phyloP scores from a whole-genome alignment of 1,140 invertebrate genomes.

The Limonius californicus region DNA sequence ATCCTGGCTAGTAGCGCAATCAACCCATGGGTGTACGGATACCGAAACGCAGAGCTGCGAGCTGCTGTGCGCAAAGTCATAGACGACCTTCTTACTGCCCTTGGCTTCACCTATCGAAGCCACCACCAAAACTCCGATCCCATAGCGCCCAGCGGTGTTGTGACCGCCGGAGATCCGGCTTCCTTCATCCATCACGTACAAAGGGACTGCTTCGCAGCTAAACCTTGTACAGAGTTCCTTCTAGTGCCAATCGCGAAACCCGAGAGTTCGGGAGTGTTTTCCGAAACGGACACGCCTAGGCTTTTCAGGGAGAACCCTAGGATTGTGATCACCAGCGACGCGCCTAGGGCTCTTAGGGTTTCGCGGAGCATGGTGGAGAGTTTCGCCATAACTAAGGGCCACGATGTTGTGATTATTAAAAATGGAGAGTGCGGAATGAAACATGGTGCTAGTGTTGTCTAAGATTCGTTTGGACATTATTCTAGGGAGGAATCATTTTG shows the following conservation, averaged over 20 bases:
- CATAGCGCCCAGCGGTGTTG: conserved; percentile 38
- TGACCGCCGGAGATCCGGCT: conserved; percentile 39
- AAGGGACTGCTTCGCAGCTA: conserved; percentile 30
- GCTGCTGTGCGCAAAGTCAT: conserved; percentile 56
- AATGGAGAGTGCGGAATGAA: conserved; percentile 32
- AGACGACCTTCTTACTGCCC: conserved; percentile 49
- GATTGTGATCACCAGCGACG: conserved; percentile 29
- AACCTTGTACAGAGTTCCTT: conserved; percentile 37
- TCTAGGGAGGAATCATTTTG: no score
- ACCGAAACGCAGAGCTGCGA: conserved; percentile 62
- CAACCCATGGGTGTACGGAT: conserved; percentile 68
- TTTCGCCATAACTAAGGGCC: conserved; percentile 37
- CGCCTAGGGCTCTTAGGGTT: conserved; percentile 28
- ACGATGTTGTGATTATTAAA: conserved; percentile 38
- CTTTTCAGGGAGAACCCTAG: conserved; percentile 31
- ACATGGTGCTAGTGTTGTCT: conserved; percentile 39
- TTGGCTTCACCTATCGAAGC: conserved; percentile 47
- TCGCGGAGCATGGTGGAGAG: conserved; percentile 43
- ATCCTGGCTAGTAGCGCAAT: conserved; percentile 58
- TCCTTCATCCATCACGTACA: conserved; percentile 42
- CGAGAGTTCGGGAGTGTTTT: conserved; percentile 39
- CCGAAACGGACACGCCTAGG: conserved; percentile 29
- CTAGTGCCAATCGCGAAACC: conserved; percentile 40
- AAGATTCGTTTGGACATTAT: background rate
- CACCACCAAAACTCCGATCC: conserved; percentile 32